Base-by-base conservation (phyloP, 2,888 invertebrate species). In the Tuberolachnus salignus region DNA sequence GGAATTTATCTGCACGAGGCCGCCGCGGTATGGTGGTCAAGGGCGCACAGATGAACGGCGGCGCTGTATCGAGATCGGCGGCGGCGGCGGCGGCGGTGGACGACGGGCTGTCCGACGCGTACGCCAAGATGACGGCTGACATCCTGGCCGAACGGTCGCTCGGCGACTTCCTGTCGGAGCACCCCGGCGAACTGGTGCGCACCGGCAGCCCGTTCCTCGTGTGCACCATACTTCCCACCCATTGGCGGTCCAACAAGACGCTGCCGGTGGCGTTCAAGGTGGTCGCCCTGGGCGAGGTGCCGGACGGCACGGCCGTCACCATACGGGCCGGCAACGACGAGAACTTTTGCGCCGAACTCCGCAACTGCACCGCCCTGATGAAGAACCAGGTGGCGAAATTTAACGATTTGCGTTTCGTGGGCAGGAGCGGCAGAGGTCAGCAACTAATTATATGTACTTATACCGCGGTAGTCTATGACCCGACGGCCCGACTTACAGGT, bases 341-440 rank as follows among this genome's bases (percentile, higher is more conserved):
- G 87, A 98, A 98, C 87, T 96, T 92, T 86, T 96, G 95, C 85
- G 98, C 96, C 57, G 98, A 99, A 86, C 87, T 98, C 83, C 87
- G 97, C 84, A 99, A 99, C 87, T 93, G 93, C 83, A 94, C 95
- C 72, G 96, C 98, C 49, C 92, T 97, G 84, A 96, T 98, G 94
- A 97, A 97, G 89, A 97, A 97, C 86, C 96, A 97, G 86, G 95
- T 98, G 84, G 98, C 99, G 83, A 97, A 97, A 88, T 99, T 99
- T 88, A 97, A 97, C 86, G 99, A 99, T 88, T 89, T 99, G 84
- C 90, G 99, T 86, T 99, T 99, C 89, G 97, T 99, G 84, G 98
- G 98, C 83, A 90, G 98, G 86, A 97, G 97, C 86, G 99, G 99
- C 84, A 90, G 99, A 92, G 99, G 99, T 98, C 10, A 61, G 72